Base-by-base conservation (phyloP, 2,797 vertebrate genomes). In the Hafferia zeledoni region DNA sequence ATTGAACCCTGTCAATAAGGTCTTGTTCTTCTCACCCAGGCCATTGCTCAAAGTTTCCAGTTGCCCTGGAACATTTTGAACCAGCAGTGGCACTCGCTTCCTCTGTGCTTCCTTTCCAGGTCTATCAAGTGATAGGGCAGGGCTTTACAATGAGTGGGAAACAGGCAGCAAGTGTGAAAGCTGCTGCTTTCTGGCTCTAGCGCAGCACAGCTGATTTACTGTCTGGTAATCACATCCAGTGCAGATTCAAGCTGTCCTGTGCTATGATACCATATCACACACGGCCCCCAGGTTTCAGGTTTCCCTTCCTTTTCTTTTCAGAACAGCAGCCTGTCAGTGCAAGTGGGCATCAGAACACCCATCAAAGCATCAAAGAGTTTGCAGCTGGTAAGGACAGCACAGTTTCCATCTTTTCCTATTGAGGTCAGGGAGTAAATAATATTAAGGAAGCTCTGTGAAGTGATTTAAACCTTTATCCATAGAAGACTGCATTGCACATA, bases 51-150 rank as follows among this genome's bases (percentile, higher is more conserved):
- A 92, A 98, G 97, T 99, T 99, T 99, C 99, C 98, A 97, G 98
- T 98, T 91, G 64, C 98, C 97, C 98, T 98, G 99, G 98, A 99
- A 99, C 98, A 99, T 98, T 99, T 94, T 97, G 96, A 98, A 98
- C 98, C 91, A 98, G 98, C 98, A 97, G 95, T 98, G 98, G 98
- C 98, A 98, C 98, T 98, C 76, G 63, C 96, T 98, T 98, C 98
- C 98, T 96, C 75, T 76, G 59, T 6, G 6, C 92, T 98, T 98
- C 98, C 98, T 98, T 97, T 98, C 98, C 98, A 98, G 97, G 97
- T 97, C 97, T 97, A 96, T 96, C 95, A 93, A 98, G 97, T 93
- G 98, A 98, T 98, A 98, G 97, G 96, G 96, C 92, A 96, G 63
- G 71, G 87, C 93, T 97, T 95, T 46, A 97, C 97, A 98, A 97